Evolutionary conservation across 2,113 vertebrate species (phyloP), one percentile per base, ranked within the genome.

Genomic region (Apteryx owenii): DNA sequence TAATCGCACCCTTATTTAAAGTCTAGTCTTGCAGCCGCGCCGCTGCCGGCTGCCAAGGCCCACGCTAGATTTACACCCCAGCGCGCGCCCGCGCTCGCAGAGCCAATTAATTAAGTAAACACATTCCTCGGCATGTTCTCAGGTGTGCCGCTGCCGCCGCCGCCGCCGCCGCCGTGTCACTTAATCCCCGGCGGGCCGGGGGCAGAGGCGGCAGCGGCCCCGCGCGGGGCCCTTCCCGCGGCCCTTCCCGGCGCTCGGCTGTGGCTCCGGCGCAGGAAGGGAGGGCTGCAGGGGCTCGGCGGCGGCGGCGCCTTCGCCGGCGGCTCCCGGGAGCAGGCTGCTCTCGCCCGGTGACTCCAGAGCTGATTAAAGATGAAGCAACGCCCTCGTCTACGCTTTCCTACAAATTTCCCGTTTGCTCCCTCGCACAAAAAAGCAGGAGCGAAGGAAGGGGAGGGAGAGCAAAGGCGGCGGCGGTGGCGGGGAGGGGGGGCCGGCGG

Each of bases 1-100:
- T 95, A 97, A 97, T 97, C 94, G 89, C 97, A 97, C 97, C 97
- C 98, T 98, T 98, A 98, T 98, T 98, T 98, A 98, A 98, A 98
- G 98, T 98, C 98, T 98, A 97, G 98, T 97, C 98, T 98, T 97
- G 98, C 97, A 80, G 94, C 68, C 72, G 44, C 93, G 20, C 89
- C 85, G 58, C 93, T 97, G 97, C 88, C 89, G 95, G 91, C 97
- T 97, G 95, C 97, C 88, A 76, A 91, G 96, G 95, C 88, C 97
- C 82, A 16, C 81, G 60, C 85, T 93, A 97, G 97, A 94, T 96
- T 96, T 94, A 97, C 97, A 83, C 62, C 84, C 93, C 94, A 68
- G 96, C 88, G 58, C 70, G 85, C 95, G 97, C 97, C 94, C 80
- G 86, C 38, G 88, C 90, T 88, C 78, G 19, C 91, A 85, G 48